Evolutionary conservation across 2,113 vertebrate species (phyloP), one percentile per base, ranked within the genome.

Genomic region (Dasyprocta punctata): DNA sequence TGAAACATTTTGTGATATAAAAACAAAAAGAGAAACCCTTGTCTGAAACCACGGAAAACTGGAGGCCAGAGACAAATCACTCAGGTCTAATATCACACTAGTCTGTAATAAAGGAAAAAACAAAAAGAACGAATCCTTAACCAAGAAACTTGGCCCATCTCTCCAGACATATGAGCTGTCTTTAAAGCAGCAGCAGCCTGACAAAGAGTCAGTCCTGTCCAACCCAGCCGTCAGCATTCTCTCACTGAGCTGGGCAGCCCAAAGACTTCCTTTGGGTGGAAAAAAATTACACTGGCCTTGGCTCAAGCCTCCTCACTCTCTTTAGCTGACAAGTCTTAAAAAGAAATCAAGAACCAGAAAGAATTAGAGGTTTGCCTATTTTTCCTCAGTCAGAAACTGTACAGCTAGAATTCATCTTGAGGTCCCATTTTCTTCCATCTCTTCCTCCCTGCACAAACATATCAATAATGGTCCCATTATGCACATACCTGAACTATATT

Each of bases 271-370:
- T 78, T n/a, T 87, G 63, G 84, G 52, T 47, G 61, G 92, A 94
- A 95, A 93, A 95, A 97, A 86, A 97, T 95, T 78, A 78, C 92
- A 49, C 17, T 83, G 93, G 81, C 96, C 90, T 96, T 88, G 65
- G 12, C 92, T 96, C 96, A 96, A 78, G 63, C 71, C 44, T 96
- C 90, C 54, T 96, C 80, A 73, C 56, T 93, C 87, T 89, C 95
- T 92, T 95, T 69, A 92, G 77, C 89, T 97, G 97, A 95, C 92
- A 97, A 95, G 49, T 90, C 95, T 95, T 96, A 91, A 93, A 91
- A 95, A 81, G 97, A 97, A 98, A 97, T 94, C 83, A 92, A 96
- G 86, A 93, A 92, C 56, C 94, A 98, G 94, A 96, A 97, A 97
- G 86, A 91, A 89, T 89, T 90, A 92, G 58, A 97, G 78, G 30